These are phyloP conservation scores for Callyntrura sp. DNA, from an alignment of 2,888 invertebrate genomes.

Conservation along the genomic window DNA sequence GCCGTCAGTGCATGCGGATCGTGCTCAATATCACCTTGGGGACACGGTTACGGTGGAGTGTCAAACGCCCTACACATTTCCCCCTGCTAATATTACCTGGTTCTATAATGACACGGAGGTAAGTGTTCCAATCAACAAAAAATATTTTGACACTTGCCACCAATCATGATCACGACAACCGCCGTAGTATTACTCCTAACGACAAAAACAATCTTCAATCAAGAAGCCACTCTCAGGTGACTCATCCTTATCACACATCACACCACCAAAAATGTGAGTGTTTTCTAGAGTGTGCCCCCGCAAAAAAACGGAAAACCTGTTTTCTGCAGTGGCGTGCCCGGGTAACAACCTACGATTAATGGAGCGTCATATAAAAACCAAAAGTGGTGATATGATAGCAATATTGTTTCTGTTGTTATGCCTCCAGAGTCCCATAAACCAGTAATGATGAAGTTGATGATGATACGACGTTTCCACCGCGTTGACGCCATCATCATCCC, in stretches of 20 bases:
- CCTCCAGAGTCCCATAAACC: constrained; percentile 38
- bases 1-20: constrained; percentile 80
- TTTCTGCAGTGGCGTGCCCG: too few relatives aligned
- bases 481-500: background rate
- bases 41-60: constrained; percentile 80
- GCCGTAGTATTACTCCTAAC: background rate
- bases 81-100: constrained; percentile 82
- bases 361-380: too few relatives aligned
- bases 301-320: too few relatives aligned
- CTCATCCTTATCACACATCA: background rate
- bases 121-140: constrained; percentile 23
- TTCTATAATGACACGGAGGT: constrained; percentile 71
- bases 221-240: background rate
- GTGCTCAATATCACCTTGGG: constrained; percentile 82
- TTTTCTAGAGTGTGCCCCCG: background rate
- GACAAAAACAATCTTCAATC: constrained; percentile 4
- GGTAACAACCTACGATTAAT: too few relatives aligned
- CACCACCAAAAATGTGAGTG: background rate
- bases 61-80: constrained; percentile 78
- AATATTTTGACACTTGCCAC: background rate
- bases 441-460: constrained; percentile 49
- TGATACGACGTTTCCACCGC: background rate
- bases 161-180: background rate
- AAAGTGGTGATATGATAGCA: background rate
- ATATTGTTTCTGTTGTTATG: constrained; percentile 6